Evolutionary conservation across 2,113 vertebrate genomes (phyloP), one percentile per base, ranked within the genome.

Genomic region (Ageneiosus marmoratus): DNA sequence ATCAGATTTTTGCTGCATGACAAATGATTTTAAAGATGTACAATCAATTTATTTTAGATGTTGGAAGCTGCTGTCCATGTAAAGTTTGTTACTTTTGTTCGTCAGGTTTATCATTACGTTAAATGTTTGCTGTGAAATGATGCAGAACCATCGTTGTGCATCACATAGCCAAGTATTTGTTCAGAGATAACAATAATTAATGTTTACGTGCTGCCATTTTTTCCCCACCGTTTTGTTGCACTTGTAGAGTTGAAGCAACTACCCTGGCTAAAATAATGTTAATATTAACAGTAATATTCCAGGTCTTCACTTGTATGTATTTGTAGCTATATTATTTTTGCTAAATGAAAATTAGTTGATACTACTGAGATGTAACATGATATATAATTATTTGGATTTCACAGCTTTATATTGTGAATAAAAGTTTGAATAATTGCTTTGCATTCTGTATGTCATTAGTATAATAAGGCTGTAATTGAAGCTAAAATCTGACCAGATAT

Each of bases 331-430:
- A 70, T 80, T 80, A 73, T 80, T 80, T 80, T 53, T 80, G 50
- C 79, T 41, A 69, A 37, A 41, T 55, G 5, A 80, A 55, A 80
- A 55, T n/a, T 37, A 15, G 22, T n/a, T 78, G 48, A 69, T 69
- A 37, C 63, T 80, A 70, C 79, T 80, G 79, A 80, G 55, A 44
- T 70, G 15, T 80, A 55, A 80, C 55, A 60, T 27, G 22, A 37
- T 16, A 34, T 79, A 29, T 48, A 69, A 67, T 69, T 53, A 70
- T 70, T 80, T 70, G 50, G 63, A 80, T 53, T 80, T 51, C 65
- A 55, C 34, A 41, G 50, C 63, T 81, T 72, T 81, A 58, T 81
- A 81, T 72, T 72, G 34, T 55, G 22, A 80, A 70, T 70, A 72
- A 81, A 70, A 81, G 53, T 72, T 72, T 56, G 27, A 81, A 81